A percentile compares a stretch with the other conserved stretches of the same genome.
Evolutionary conservation across 2,888 invertebrate species (phyloP).

Genomic region (Boloria selene): DNA sequence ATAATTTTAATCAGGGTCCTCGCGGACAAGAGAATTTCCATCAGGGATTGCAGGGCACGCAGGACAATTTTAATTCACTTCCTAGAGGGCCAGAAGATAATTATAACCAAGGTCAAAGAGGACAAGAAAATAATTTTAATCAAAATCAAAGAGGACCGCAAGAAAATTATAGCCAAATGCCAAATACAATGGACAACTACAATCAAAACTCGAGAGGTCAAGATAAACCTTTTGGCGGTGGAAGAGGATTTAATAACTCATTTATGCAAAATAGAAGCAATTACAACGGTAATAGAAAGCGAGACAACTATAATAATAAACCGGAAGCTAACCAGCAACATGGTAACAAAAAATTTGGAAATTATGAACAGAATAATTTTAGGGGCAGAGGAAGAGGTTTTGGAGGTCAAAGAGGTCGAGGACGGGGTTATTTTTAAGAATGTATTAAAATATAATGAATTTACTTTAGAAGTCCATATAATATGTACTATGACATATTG

Average conservation of each 20-base stretch:
- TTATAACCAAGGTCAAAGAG: constrained; percentile 23
- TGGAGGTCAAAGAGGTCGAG: constrained; percentile 56
- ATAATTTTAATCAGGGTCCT: constrained; percentile 10
- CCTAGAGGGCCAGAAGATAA: constrained; percentile 14
- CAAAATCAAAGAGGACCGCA: constrained; percentile 19
- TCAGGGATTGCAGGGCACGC: constrained; percentile 15
- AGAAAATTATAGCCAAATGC: constrained; percentile 2
- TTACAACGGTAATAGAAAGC: constrained; percentile 52
- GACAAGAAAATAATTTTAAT: constrained; percentile 27
- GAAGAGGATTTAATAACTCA: constrained; percentile 32
- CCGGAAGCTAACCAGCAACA: constrained; percentile 41
- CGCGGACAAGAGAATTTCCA: constrained; percentile 15
- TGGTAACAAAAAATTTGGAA: constrained; percentile 42
- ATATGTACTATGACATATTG: background rate
- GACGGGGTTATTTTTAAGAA: constrained; percentile 49
- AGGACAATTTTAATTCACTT: constrained; percentile 13
- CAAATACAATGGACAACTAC: constrained; percentile 26
- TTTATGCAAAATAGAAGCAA: constrained; percentile 51
- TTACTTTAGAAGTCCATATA: constrained; percentile 7
- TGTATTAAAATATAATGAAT: constrained; percentile 22
- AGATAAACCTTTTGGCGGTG: constrained; percentile 29
- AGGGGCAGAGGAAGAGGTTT: constrained; percentile 40
- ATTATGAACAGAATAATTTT: constrained; percentile 36
- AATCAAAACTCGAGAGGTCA: constrained; percentile 23
- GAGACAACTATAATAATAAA: constrained; percentile 42